Conservation (phyloP, 2,113 vertebrate species). For the Pitta sordida region DNA sequence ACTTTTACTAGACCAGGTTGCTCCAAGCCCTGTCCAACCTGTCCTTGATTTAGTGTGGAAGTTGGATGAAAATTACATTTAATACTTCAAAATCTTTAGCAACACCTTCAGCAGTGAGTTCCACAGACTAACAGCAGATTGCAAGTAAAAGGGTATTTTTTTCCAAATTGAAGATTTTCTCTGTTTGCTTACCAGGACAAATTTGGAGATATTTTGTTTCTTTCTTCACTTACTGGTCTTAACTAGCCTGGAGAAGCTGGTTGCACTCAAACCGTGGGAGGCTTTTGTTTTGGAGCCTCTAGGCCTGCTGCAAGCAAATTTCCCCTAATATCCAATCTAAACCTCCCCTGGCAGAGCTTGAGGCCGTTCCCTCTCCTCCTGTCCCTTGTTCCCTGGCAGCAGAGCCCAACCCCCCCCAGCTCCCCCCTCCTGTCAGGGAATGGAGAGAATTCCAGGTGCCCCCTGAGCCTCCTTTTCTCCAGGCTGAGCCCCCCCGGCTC, state of each 20-base stretch:
- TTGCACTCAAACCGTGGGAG: neutral
- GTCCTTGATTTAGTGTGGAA: neutral
- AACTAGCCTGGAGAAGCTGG: neutral
- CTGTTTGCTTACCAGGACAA: neutral
- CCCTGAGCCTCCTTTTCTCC: neutral
- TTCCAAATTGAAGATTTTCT: neutral
- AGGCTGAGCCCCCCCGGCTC: neutral
- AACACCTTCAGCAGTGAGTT: neutral
- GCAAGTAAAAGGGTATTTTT: neutral
- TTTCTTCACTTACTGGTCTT: neutral
- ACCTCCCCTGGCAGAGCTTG: neutral
- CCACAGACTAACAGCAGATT: neutral
- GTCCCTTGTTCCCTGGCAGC: neutral
- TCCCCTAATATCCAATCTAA: neutral
- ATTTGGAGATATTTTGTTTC: neutral
- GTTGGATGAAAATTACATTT: neutral
- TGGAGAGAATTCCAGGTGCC: neutral
- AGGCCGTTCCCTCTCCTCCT: neutral
- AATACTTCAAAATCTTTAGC: neutral
- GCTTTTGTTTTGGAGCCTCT: neutral
- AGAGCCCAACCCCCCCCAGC: accelerated
- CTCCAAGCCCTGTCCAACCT: neutral
- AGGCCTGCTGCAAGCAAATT: neutral
- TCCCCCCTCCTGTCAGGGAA: neutral
- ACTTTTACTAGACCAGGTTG: neutral